Evolutionary conservation across 2,113 vertebrate genomes (phyloP), one percentile per base, ranked within the genome.

Genomic region (Scalopus aquaticus): DNA sequence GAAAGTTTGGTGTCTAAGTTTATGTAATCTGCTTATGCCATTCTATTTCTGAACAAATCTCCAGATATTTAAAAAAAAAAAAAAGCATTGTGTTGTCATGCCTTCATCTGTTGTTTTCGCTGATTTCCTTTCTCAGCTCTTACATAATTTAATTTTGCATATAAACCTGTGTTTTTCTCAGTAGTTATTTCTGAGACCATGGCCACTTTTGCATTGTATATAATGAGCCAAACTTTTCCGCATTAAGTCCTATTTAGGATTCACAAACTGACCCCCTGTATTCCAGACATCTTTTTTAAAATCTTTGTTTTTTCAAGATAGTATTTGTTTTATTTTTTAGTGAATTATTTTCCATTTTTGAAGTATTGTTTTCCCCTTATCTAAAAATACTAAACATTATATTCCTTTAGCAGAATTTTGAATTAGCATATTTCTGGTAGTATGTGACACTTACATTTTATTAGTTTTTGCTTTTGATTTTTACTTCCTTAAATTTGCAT

Each of bases 31-130:
- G 39, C 19, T 93, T 95, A 49, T 78, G 90, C 72, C 16, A 67
- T 77, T 92, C 77, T 90, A 73, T 96, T 97, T 96, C 62, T 76
- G 72, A 88, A 79, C 49, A 65, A 84, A 72, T 94, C 42, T 94
- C 64, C 65, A 67, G 28, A 84, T 95, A 94, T 91, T 78, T 64
- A 17, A 20, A 56, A 54, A 54, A 54, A 60, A 60, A 77, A 94
- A 93, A 64, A 88, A 84, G 28, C 37, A 79, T 82, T 95, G 20
- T 87, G 91, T 39, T 88, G 91, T 58, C 60, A 64, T 92, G 81
- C 77, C 51, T 95, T 95, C 88, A 88, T 93, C 69, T 96, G 2
- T 73, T 97, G 93, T 16, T 2, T 79, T 56, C 39, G 72, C 30
- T 56, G 35, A 96, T 85, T 11, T 5, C 67, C 37, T 95, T 73